Base-by-base conservation (phyloP, 92 coral and sea anemone genomes). In the Paragorgia papillata region DNA sequence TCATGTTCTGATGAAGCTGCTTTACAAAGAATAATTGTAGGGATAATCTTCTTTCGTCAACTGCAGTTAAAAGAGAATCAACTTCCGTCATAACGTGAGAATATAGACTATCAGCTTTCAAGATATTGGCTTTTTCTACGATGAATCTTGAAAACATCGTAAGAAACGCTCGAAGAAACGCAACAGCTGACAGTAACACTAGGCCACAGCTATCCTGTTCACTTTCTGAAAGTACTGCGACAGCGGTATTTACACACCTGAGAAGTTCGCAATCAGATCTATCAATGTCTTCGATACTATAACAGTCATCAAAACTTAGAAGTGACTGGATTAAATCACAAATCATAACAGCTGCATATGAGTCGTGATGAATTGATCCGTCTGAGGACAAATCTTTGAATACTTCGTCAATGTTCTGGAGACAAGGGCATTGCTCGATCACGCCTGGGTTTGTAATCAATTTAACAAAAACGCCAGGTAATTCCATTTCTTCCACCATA, bases 251-350 rank as follows among this genome's bases (percentile, higher is more conserved):
- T 25, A 95, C 86, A 68, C 80, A 58, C 40, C 60, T 39, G 65
- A 91, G 65, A 32, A 46, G 57, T 46, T 61, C 75, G 74, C 80
- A 85, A 34, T 88, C 92, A n/a, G 99, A 89, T 22, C 89, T 83
- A 54, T 85, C 70, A 17, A 91, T 68, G 12, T 91, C 66, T 64
- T 74, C 81, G 26, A 88, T 89, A 10, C 90, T 92, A 24, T 50
- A 71, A 19, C 30, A 1, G 17, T 53, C 20, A 0, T 71, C 65
- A 55, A 71, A 55, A n/a, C 35, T 53, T 15, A 50, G 50, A 49
- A 91, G 88, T 51, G 84, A 90, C 49, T 79, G 80, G 65, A 95
- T 90, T 29, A 95, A 81, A 82, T 95, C 99, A 79, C 99, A 95
- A 61, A 96, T 86, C 61, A 91, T 83, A 21, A 89, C 99, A 51